phyloP scores from a whole-genome alignment of 1,140 invertebrate species.

The Scaptomyza pallida region DNA sequence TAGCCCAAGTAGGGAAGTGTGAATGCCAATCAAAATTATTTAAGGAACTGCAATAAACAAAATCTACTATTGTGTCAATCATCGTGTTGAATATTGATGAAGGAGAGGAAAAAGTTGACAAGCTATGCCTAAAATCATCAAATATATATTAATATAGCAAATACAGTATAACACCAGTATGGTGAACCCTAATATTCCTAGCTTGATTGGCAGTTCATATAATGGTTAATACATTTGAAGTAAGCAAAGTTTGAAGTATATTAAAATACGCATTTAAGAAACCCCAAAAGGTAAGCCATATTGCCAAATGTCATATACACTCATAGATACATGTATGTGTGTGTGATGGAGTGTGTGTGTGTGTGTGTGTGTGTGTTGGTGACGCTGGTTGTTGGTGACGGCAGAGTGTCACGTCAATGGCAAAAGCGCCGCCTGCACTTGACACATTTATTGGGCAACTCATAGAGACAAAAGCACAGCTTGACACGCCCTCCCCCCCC shows the following conservation, averaged over 20 bases:
- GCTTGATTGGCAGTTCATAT: background rate
- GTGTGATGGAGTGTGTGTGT: constrained; percentile 4
- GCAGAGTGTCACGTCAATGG: constrained; percentile 70
- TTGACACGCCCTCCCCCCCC: constrained; percentile 44
- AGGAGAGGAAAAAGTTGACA: constrained; percentile 36
- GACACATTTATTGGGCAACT: constrained; percentile 79
- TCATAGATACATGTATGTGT: constrained; percentile 30
- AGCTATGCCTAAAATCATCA: constrained; percentile 46
- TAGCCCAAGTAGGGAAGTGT: constrained; percentile 22
- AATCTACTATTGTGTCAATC: constrained; percentile 41
- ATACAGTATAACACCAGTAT: background rate
- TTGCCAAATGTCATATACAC: constrained; percentile 60
- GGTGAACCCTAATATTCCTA: background rate
- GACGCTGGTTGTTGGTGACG: constrained; percentile 48
- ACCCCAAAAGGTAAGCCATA: constrained; percentile 34
- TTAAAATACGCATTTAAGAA: constrained; percentile 35
- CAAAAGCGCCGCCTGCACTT: constrained; percentile 74
- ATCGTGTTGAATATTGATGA: constrained; percentile 48
- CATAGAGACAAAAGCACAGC: constrained; percentile 73
- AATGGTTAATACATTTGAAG: background rate
- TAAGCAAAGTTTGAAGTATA: background rate
- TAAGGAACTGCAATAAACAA: background rate
- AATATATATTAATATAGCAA: constrained; percentile 39
- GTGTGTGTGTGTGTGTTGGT: background rate
- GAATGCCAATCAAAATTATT: constrained; percentile 15